Conservation (phyloP, 1,140 invertebrate genomes). For the Varroa destructor region DNA sequence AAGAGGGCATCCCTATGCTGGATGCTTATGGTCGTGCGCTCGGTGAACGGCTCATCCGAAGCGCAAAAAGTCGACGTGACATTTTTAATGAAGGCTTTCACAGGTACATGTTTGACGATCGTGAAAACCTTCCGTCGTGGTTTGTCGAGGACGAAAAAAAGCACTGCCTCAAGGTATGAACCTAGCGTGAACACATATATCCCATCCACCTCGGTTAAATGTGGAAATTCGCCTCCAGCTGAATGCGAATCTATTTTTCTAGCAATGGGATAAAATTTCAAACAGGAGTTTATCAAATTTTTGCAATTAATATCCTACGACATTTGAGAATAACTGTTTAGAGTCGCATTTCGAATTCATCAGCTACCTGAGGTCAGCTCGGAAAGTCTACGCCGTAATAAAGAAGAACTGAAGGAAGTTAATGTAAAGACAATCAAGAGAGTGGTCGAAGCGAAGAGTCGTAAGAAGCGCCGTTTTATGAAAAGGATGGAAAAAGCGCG, state of each 20-base stretch:
- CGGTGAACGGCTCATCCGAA: slow-evolving; percentile 66
- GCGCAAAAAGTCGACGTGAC: slow-evolving; percentile 69
- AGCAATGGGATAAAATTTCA: no score
- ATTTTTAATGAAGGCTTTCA: slow-evolving; percentile 79
- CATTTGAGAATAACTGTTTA: no score
- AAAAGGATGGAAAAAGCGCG: slow-evolving; percentile 80
- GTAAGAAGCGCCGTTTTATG: slow-evolving; percentile 79
- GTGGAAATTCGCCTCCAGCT: not conserved
- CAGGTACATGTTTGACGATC: slow-evolving; percentile 65
- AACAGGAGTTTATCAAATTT: no score
- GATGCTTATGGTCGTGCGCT: slow-evolving; percentile 71
- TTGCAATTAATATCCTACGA: no score
- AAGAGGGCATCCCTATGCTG: slow-evolving; percentile 41
- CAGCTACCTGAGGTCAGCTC: slow-evolving; percentile 33
- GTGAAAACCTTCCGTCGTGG: slow-evolving; percentile 84
- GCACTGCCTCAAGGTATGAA: slow-evolving; percentile 52
- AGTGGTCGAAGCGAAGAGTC: slow-evolving; percentile 90
- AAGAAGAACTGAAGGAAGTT: slow-evolving; percentile 58
- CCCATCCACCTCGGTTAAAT: not conserved
- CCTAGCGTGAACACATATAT: slow-evolving; percentile 31
- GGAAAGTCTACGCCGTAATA: slow-evolving; percentile 46
- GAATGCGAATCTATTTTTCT: not conserved
- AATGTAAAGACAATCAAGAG: slow-evolving; percentile 93
- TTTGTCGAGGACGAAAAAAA: slow-evolving; percentile 85
- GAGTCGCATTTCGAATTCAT: no score